These are phyloP conservation scores for Sericinus montela DNA, from an alignment of 2,888 invertebrate genomes.

Conservation along the genomic window DNA sequence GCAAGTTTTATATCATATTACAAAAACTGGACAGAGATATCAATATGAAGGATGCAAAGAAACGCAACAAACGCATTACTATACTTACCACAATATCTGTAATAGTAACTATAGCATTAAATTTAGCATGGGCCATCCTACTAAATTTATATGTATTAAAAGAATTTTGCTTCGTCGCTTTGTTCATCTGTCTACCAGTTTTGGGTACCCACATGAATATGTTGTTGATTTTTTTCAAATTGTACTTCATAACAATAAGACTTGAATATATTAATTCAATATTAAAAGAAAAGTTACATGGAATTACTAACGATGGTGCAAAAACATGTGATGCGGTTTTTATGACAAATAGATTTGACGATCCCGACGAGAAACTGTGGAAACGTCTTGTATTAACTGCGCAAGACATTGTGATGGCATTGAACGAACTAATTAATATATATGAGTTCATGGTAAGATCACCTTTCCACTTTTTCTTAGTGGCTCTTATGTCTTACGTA, in stretches of 20 bases:
- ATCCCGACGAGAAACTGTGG: conserved; percentile 16
- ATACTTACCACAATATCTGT: conserved; percentile 18
- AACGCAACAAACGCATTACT: conserved; percentile 31
- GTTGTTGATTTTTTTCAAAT: conserved; percentile 32
- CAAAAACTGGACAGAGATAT: conserved; percentile 49
- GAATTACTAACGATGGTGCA: conserved; percentile 2
- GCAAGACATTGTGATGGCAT: not conserved
- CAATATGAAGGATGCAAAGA: conserved; percentile 31
- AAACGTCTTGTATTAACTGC: conserved; percentile 3
- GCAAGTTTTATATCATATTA: conserved; percentile 49
- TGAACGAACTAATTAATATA: conserved; percentile 18
- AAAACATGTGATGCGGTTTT: conserved; percentile 14
- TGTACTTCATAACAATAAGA: conserved; percentile 35
- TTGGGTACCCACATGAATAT: conserved; percentile 35
- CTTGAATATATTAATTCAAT: conserved; percentile 37
- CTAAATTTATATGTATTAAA: conserved; percentile 31
- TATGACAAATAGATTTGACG: not conserved
- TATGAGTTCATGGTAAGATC: conserved; percentile 44
- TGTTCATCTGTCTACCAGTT: conserved; percentile 26
- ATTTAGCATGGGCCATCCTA: conserved; percentile 25
- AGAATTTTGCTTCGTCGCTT: conserved; percentile 29
- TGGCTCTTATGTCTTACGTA: no score
- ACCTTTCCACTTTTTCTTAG: not conserved
- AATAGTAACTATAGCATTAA: conserved; percentile 7
- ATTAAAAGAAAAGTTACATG: conserved; percentile 24